Base-by-base conservation (phyloP, 2,888 invertebrate genomes). In the Aphidius colemani region DNA sequence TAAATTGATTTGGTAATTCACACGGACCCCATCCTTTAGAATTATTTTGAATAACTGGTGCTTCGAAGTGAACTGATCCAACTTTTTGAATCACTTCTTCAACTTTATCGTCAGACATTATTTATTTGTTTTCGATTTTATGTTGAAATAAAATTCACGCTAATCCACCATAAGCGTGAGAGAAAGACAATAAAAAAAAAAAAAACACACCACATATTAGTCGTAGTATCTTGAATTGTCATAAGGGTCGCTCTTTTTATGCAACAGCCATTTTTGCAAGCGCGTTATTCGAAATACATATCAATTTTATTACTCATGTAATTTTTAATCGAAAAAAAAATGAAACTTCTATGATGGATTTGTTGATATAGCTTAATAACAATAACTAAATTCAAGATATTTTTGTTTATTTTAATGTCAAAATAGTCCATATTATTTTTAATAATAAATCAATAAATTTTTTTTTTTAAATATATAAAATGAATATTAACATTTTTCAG, bases 1-100 rank as follows among this genome's bases (percentile, higher is more conserved):
- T 30, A 30, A 30, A 30, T 30, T 30, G 30, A 30, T 30, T 95
- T 61, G 96, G 95, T 83, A 96, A 87, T 82, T 94, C 93, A 84
- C 92, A 93, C 53, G 99, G 99, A 10, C 99, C 98, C 98, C 98
- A 99, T 80, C 98, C 98, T 70, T 88, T 88, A 2, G 92, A 90
- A 83, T 96, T 94, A 74, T 93, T 91, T 79, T 93, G 92, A 75
- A 93, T 91, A 63, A 88, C 83, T 0, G 93, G 93, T 8, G 90
- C 88, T 68, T 85, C 83, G 75, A 93, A 93, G 76, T 88, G 88
- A 78, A 85, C 85, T 78, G 87, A 86, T 77, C 86, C 87, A 64
- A 86, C 86, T 41, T 78, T 71, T 8, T 65, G 67, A 46, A 53
- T 4, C 30, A 57, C 11, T 18, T 72, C 71, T 61, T 70, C 72